Percentiles rank a stretch among this genome's conserved stretches.
Evolutionary conservation across 2,888 invertebrate species (phyloP).

Genomic region (Cinara cedri): DNA sequence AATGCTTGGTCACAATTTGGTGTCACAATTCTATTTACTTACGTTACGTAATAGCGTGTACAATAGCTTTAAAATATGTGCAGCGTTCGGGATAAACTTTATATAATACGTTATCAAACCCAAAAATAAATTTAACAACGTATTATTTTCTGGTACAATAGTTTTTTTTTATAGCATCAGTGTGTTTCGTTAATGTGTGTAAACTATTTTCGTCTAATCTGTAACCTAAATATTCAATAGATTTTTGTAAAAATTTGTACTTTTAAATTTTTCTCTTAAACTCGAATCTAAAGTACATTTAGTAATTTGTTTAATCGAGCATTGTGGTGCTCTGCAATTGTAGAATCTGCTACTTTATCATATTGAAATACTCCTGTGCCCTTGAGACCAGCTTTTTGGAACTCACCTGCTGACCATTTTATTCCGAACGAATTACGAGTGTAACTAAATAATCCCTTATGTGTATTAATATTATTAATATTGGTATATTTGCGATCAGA

Average conservation of each 20-base stretch:
- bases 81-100: constrained; percentile 55
- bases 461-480: not conserved
- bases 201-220: constrained; percentile 47
- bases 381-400: not conserved
- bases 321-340: not conserved
- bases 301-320: not conserved
- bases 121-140: constrained; percentile 61
- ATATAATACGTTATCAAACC: constrained; percentile 60
- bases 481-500: not conserved
- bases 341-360: not conserved
- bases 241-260: constrained; percentile 54
- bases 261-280: constrained; percentile 17
- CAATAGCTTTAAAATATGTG: not conserved
- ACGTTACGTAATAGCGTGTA: not conserved
- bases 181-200: constrained; percentile 13
- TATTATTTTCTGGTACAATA: constrained; percentile 59
- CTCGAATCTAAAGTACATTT: not conserved
- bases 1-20: not conserved
- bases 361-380: not conserved
- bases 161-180: constrained; percentile 56
- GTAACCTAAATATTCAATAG: constrained; percentile 49
- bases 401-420: not conserved
- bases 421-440: not conserved
- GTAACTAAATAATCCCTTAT: constrained; percentile 4
- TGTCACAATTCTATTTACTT: not conserved